Evolutionary conservation across 2,113 vertebrate genomes (phyloP).

Genomic region (Ctenodactylus gundi): DNA sequence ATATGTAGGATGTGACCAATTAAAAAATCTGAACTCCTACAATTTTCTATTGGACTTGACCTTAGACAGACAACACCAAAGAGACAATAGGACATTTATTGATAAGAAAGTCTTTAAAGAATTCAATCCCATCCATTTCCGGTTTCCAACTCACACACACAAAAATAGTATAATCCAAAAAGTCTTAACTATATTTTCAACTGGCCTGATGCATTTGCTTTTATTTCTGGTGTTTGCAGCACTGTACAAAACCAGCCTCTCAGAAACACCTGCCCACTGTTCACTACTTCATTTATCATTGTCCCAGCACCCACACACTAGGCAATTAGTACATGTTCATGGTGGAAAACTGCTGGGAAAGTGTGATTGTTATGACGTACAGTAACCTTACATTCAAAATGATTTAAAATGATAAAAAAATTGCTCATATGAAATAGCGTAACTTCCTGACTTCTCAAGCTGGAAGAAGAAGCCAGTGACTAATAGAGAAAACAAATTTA

Average conservation of each 20-base stretch:
- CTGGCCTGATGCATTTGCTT: background rate
- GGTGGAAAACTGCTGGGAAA: background rate
- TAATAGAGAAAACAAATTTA: background rate
- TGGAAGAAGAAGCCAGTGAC: background rate
- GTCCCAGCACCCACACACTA: background rate
- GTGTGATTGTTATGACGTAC: background rate
- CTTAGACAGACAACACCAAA: background rate
- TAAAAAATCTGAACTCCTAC: background rate
- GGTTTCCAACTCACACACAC: background rate
- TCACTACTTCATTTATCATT: background rate
- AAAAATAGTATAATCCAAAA: conserved; percentile 50
- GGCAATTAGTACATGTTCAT: background rate
- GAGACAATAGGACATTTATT: background rate
- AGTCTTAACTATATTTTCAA: background rate
- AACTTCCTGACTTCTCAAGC: background rate
- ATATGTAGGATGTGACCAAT: background rate
- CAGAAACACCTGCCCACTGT: background rate
- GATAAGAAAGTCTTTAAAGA: conserved; percentile 29
- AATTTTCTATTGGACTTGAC: background rate
- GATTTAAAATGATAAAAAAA: background rate
- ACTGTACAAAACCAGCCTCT: background rate
- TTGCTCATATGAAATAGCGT: background rate
- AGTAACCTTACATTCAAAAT: background rate
- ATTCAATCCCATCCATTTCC: background rate
- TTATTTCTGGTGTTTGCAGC: conserved; percentile 3